Evolutionary conservation across 2,113 vertebrate species (phyloP), one percentile per base, ranked within the genome.

Genomic region (Rhipidura dahli): DNA sequence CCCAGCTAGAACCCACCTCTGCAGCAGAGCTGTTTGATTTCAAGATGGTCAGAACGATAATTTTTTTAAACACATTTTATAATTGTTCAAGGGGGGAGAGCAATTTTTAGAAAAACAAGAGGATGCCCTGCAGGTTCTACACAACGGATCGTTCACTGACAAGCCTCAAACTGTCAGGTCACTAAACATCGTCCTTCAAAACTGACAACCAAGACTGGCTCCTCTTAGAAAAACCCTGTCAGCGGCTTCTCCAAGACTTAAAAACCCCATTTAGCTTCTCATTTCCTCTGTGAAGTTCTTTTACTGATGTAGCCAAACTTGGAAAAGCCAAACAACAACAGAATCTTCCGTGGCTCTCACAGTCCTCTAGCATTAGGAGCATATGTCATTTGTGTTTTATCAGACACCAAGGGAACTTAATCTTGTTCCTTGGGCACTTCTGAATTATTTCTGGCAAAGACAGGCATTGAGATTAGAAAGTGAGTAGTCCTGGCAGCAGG

Each of bases 171-270:
- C 71, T 88, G 85, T 63, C 90, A 88, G 90, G 85, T 91, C 92
- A 91, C 75, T 83, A 86, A 56, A 73, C 81, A 80, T n/a, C 78
- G 82, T 85, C 92, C 85, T 94, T 93, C 70, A 88, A 86, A 88
- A 94, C 44, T 51, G 71, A 95, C 84, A 88, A 19, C 14, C 39
- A 63, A 37, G 40, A 31, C 31, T 24, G 37, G 15, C 24, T 91
- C 15, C 60, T 59, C 37, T 13, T 21, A 76, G 23, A 50, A 68
- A 87, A 84, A 64, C 54, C 50, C 10, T 31, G 16, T 66, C 64
- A 80, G 10, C 15, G 19, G 33, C 30, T 86, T 44, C 59, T 77
- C 51, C 64, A 66, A 78, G 56, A 73, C 57, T 65, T 80, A 42
- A 66, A 90, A 78, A 3, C 30, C 16, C 5, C 42, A 66, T 14